These are phyloP conservation scores for Thereva nobilitata DNA, from an alignment of 2,888 invertebrate genomes.

Conservation along the genomic window DNA sequence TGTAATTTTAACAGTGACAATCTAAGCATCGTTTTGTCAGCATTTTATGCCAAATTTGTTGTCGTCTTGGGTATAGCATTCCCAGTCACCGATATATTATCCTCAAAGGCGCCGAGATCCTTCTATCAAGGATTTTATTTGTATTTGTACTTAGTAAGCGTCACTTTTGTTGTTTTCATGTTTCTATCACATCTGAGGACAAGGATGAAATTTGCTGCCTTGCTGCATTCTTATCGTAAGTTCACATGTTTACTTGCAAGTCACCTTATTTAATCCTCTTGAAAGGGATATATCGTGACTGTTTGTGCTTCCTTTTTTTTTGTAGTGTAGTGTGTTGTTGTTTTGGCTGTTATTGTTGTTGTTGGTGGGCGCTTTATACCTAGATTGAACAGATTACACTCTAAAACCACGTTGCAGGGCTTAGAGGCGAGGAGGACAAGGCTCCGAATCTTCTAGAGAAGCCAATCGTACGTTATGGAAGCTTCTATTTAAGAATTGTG, in stretches of 20 bases:
- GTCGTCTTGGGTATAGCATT: conserved; percentile 78
- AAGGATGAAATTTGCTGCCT: conserved; percentile 60
- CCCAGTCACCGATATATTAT: conserved; percentile 78
- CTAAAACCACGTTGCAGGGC: no score
- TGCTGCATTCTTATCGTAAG: conserved; percentile 54
- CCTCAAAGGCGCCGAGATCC: conserved; percentile 68
- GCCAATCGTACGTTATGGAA: conserved; percentile 65
- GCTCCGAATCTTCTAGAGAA: conserved; percentile 6
- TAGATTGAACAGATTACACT: not conserved
- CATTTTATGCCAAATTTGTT: conserved; percentile 77
- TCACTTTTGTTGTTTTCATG: conserved; percentile 70
- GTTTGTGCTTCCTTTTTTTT: not conserved
- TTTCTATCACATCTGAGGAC: conserved; percentile 65
- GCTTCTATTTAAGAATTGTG: conserved; percentile 78
- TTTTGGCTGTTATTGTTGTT: not conserved
- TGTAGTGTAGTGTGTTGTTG: not conserved
- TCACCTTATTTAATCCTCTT: conserved; percentile 6
- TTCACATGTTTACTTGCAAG: conserved; percentile 6
- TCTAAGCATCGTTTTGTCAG: conserved; percentile 69
- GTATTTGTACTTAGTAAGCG: conserved; percentile 73
- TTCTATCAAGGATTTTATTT: conserved; percentile 71
- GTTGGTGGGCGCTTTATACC: not conserved
- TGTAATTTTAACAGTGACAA: conserved; percentile 61
- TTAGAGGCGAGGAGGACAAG: not conserved
- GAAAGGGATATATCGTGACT: not conserved